These are phyloP conservation scores for Corythoichthys haematopterus DNA, from an alignment of 2,113 vertebrate genomes.

Conservation along the genomic window DNA sequence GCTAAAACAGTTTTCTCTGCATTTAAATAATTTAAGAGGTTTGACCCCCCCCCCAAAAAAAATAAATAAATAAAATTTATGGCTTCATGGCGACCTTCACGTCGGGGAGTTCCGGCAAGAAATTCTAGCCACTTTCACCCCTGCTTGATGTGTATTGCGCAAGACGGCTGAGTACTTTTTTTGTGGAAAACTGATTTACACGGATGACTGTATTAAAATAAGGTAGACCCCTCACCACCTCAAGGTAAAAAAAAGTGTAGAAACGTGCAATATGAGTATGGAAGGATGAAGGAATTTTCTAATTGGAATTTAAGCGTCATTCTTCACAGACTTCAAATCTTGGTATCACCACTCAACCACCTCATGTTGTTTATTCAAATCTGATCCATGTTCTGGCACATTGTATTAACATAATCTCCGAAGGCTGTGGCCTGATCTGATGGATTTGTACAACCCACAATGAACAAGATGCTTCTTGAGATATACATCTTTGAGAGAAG, in stretches of 20 bases:
- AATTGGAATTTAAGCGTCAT: conserved; percentile 23
- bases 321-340: conserved; percentile 27
- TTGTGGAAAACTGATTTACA: conserved; percentile 10
- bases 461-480: conserved; percentile 23
- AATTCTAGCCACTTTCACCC: too few species aligned
- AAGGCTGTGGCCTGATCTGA: conserved; percentile 37
- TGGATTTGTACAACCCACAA: conserved; percentile 43
- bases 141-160: conserved; percentile 38
- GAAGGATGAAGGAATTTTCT: conserved; percentile 42
- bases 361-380: conserved; percentile 27
- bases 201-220: conserved; percentile 8
- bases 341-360: conserved; percentile 10
- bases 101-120: too few species aligned
- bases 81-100: too few species aligned
- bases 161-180: conserved; percentile 17
- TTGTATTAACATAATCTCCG: conserved; percentile 34
- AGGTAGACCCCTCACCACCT: conserved; percentile 17
- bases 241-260: conserved; percentile 16
- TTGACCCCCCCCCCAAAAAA: too few species aligned
- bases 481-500: conserved; percentile 4
- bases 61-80: too few species aligned
- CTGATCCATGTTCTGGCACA: conserved; percentile 44
- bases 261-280: conserved; percentile 8
- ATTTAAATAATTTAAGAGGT: too few species aligned
- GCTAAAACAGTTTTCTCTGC: too few species aligned